phyloP scores from a whole-genome alignment of 2,113 vertebrate species.

The Alouatta palliata region DNA sequence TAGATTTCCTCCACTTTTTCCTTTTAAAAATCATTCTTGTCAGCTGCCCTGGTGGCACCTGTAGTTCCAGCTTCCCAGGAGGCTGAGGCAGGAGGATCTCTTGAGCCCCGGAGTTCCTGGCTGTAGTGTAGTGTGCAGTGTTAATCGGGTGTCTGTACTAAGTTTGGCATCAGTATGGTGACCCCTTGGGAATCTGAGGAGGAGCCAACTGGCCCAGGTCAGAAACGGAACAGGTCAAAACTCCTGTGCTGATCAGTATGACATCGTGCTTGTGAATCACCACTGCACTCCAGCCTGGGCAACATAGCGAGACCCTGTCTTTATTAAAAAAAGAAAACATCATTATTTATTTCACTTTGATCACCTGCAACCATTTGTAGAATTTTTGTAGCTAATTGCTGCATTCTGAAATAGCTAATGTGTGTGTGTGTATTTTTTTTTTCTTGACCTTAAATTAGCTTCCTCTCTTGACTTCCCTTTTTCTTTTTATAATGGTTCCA shows the following conservation, averaged over 20 bases:
- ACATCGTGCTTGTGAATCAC: background rate
- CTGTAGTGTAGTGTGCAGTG: background rate
- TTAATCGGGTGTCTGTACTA: background rate
- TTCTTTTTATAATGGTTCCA: background rate
- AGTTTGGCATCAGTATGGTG: background rate
- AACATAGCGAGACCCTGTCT: background rate
- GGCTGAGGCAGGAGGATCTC: too few species aligned
- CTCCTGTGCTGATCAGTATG: background rate
- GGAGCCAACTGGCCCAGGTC: background rate
- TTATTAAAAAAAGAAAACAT: background rate
- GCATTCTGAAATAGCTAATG: background rate
- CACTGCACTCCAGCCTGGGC: background rate
- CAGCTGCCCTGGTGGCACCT: too few species aligned
- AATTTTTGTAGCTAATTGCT: background rate
- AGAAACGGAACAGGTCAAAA: background rate
- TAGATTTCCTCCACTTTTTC: background rate
- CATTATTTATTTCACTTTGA: background rate
- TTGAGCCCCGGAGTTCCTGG: too few species aligned
- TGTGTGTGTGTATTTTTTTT: background rate
- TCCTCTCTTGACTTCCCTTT: slow-evolving; percentile 10
- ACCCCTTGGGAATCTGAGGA: background rate
- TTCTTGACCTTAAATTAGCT: background rate
- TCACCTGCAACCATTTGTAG: background rate
- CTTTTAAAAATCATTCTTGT: background rate
- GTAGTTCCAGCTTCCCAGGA: too few species aligned